Base-by-base conservation (phyloP, 2,797 vertebrate genomes). In the Salarias fasciatus region DNA sequence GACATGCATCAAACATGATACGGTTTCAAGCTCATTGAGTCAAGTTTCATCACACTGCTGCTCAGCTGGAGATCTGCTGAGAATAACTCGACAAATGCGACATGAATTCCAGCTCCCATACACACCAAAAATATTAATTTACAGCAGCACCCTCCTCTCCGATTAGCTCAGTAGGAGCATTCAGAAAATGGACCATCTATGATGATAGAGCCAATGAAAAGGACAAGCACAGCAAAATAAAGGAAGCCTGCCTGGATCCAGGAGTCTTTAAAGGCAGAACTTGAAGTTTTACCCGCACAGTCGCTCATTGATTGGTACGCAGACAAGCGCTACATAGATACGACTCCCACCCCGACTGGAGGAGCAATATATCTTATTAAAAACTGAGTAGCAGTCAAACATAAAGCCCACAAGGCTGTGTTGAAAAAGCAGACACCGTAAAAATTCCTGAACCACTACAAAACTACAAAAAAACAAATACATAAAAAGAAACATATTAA, bases 281-380 rank as follows among this genome's bases (percentile, higher is more conserved):
- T 72, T 69, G n/a, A n/a, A n/a, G 49, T 79, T 78, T 73, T 65
- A 84, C 66, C 78, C 42, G 8, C 47, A 60, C 58, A 81, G 80
- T 72, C 42, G 8, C 47, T 60, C 58, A 81, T 80, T 72, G 84
- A 90, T 85, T 72, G 57, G 43, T 55, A 51, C 47, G 44, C 53
- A 47, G 47, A 45, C 53, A 68, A 69, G 61, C 48, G 55, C 33
- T 74, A 40, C 53, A 64, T 63, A 50, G 60, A 70, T 52, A 63
- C 41, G 36, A 47, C 73, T 53, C 47, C 41, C 54, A 49, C 5
- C 57, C 57, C 35, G 54, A 56, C 29, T 24, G 55, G 68, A 74
- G 50, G 54, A 69, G 44, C 48, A 64, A 70, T 47, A 67, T 2
- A 61, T 24, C 50, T 58, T 49, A 65, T 80, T 71, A 80, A 80